Evolutionary conservation across 53 echinoderm and acorn worm genomes (phyloP), one percentile per base, ranked within the genome.

Genomic region (Apostichopus leukothele): DNA sequence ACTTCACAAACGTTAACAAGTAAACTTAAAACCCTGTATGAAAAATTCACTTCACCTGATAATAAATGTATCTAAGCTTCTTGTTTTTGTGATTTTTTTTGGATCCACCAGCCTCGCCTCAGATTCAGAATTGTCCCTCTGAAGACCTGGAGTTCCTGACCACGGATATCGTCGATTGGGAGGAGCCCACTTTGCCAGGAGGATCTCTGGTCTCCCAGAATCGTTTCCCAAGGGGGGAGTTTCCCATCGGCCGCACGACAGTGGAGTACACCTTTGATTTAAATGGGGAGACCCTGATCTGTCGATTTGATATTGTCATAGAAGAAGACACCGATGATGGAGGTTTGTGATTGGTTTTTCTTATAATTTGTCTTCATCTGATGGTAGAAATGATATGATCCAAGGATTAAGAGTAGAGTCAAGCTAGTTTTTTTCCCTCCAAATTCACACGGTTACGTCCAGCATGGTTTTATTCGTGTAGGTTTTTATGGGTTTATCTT

Each of bases 71-170:
- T 39, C 39, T 39, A 39, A 39, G 39, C 39, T 39, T 39, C 39
- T 39, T 3, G 39, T 39, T 39, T 39, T 39, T 39, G 39, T 39
- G 39, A 39, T 39, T 39, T 39, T 39, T 39, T 19, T 77, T 16
- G 50, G 6, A 77, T 77, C 14, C 60, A 14, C 19, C 60, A 54
- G 55, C 20, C 5, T 21, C 12, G 11, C 57, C 83, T 54, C 57
- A 83, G 16, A 25, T 85, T 67, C 67, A 85, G 66, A 67, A 85
- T 23, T 85, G 85, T 67, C 85, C 85, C 9, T 60, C 61, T 57
- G 67, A 21, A 16, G 66, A 63, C 66, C 50, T 85, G 63, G 60
- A 11, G 50, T 85, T 85, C 66, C 63, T 23, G 16, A 85, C 66
- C 18, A 51, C 50, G 23, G 85, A 85, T 60, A 19, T 85, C 23